phyloP scores from a whole-genome alignment of 1,140 invertebrate genomes.

The Apis mellifera region Amel_HAv3.1 CM009935.2:7124001-7124500 shows the following conservation, averaged over 20 bases:
- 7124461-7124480: not conserved
- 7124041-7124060: not conserved
- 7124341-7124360: conserved; percentile 35
- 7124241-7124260: conserved; percentile 43
- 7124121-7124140: not conserved
- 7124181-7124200: conserved; percentile 11
- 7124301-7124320: conserved; percentile 16
- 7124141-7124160: conserved; percentile 41
- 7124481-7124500: conserved; percentile 16
- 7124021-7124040: conserved; percentile 12
- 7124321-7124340: not conserved
- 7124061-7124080: not conserved
- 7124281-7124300: conserved; percentile 18
- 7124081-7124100: not conserved
- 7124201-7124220: conserved; percentile 67
- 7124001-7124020: not conserved
- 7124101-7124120: not conserved
- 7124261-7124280: conserved; percentile 34
- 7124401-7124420: not conserved
- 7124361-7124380: conserved; percentile 12
- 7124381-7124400: not conserved
- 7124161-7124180: conserved; percentile 38
- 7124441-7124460: not conserved
- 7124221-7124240: conserved; percentile 78
- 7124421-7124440: not conserved